phyloP scores from a whole-genome alignment of 2,888 invertebrate genomes.

The Plebejus melissa region DNA sequence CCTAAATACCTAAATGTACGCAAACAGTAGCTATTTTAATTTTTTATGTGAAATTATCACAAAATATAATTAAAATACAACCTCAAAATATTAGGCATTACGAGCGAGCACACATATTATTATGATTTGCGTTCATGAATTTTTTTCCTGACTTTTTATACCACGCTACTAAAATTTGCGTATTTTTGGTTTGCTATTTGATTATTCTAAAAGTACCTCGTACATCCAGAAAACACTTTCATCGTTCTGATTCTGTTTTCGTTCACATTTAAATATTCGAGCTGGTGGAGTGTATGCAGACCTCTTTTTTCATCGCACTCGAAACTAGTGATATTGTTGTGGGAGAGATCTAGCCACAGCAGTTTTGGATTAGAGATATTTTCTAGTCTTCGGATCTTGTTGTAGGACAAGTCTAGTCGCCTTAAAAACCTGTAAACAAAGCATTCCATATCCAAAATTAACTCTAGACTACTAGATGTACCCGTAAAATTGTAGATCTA shows the following conservation, averaged over 20 bases:
- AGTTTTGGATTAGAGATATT: constrained; percentile 77
- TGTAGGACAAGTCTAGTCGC: constrained; percentile 79
- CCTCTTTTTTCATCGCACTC: constrained; percentile 59
- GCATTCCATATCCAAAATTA: no score
- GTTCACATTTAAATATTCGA: constrained; percentile 74
- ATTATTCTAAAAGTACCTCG: constrained; percentile 46
- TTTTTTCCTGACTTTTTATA: no score
- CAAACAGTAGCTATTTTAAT: no score
- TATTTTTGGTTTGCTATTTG: background rate
- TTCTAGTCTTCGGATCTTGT: constrained; percentile 76
- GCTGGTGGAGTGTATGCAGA: constrained; percentile 72
- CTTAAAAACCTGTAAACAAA: constrained; percentile 67
- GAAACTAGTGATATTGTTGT: constrained; percentile 73
- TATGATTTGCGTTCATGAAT: no score
- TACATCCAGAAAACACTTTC: constrained; percentile 71
- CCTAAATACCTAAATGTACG: no score
- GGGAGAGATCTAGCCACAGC: constrained; percentile 75
- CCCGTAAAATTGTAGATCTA: no score
- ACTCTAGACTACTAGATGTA: no score
- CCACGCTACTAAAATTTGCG: no score
- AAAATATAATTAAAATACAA: no score
- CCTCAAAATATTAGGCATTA: no score
- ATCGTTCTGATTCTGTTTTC: constrained; percentile 75
- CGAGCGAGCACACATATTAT: no score
- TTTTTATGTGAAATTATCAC: no score